Evolutionary conservation across 2,888 invertebrate species (phyloP), one percentile per base, ranked within the genome.

Genomic region (Chrysolina haemoptera): DNA sequence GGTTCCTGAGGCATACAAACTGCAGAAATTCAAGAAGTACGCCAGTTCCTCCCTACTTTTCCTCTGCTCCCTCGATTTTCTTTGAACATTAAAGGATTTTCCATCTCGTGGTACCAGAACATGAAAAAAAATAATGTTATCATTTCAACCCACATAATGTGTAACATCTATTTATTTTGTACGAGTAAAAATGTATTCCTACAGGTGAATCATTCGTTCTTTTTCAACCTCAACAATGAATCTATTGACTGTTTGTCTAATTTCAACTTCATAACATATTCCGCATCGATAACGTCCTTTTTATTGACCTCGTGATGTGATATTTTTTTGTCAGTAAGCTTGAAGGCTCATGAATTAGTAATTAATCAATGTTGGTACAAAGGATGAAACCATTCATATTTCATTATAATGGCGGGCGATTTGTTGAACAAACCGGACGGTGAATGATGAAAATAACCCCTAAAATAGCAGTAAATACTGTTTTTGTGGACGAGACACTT

Each of bases 291-390:
- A 4, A 12, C 20, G 53, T 53, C 18, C 35, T 53, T 18, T 53
- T 11, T 20, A 53, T 53, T 18, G 53, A 53, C 53, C 53, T 22
- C 53, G 20, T 53, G 53, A 22, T 53, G 53, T 22, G 53, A 53
- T 53, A 53, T 10, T 22, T 53, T 53, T 18, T 53, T 53, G 53
- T 20, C 20, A 11, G 11, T 4, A 53, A 20, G 53, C 53, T 53
- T 18, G 35, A 10, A 20, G 22, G 53, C 12, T 20, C 5, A 18
- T 53, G 53, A 53, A 53, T 53, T 53, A 53, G 53, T 12, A 53
- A 53, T 18, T 18, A 53, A 53, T 53, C 53, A 53, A 22, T 53
- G 53, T 53, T 53, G 10, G 53, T 12, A 53, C 53, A 53, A 53
- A 53, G 53, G 53, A 53, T 53, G 20, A 11, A 43, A 53, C 20